These are phyloP conservation scores for Galerucella pusilla DNA, from an alignment of 2,888 invertebrate species.

Conservation along the genomic window DNA sequence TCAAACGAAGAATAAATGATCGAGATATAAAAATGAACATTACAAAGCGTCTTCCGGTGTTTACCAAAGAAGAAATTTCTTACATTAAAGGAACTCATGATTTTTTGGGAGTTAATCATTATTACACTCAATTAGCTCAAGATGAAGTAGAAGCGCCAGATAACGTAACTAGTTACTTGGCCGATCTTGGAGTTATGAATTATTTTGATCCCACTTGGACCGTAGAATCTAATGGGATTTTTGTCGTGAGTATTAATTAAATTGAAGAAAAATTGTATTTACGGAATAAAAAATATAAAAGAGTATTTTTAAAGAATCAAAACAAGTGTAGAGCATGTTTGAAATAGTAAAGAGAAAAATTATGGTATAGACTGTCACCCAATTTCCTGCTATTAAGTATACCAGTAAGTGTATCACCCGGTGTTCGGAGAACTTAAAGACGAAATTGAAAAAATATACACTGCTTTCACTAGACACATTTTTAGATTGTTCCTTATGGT, in stretches of 20 bases:
- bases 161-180: constrained; percentile 26
- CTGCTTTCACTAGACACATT: not conserved
- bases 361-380: too few species aligned
- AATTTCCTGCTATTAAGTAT: too few species aligned
- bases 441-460: not conserved
- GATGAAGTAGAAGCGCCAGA: constrained; percentile 30
- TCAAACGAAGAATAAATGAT: constrained; percentile 70
- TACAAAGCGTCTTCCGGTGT: constrained; percentile 70
- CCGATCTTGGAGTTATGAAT: constrained; percentile 26
- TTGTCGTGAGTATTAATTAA: constrained; percentile 28
- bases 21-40: constrained; percentile 66
- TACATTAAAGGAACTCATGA: constrained; percentile 74
- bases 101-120: constrained; percentile 79
- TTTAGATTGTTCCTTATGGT: constrained; percentile 27
- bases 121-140: constrained; percentile 70
- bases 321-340: too few species aligned
- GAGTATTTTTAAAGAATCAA: too few species aligned
- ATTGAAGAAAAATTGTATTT: not conserved
- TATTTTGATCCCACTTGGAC: constrained; percentile 32
- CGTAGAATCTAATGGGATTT: constrained; percentile 27
- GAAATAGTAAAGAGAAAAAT: too few species aligned
- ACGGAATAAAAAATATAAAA: too few species aligned
- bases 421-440: too few species aligned
- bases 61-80: constrained; percentile 71
- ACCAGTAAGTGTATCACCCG: too few species aligned